Evolutionary conservation across 2,113 vertebrate species (phyloP).

Genomic region (Chionodraco myersi): DNA sequence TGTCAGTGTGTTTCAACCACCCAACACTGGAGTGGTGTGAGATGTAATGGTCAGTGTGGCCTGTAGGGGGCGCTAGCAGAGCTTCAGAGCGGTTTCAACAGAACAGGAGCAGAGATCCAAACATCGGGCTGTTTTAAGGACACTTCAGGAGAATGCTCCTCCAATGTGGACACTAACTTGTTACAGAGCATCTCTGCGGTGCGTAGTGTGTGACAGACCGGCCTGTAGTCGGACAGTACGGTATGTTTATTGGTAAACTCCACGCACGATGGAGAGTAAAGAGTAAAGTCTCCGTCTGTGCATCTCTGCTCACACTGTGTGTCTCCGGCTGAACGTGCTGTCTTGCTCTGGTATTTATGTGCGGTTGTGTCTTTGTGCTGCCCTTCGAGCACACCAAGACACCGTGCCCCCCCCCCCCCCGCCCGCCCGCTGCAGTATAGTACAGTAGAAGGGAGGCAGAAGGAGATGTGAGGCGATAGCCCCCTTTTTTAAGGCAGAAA

Average conservation of each 20-base stretch:
- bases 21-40: neutral
- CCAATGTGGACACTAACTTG: neutral
- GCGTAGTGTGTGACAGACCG: neutral
- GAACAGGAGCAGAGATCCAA: neutral
- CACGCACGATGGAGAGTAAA: neutral
- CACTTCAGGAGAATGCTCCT: neutral
- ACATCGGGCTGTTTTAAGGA: neutral
- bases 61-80: slow-evolving; percentile 50
- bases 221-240: neutral
- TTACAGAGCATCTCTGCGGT: neutral
- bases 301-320: slow-evolving; percentile 9
- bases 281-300: neutral
- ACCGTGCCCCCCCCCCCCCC: slow-evolving; percentile 58
- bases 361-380: slow-evolving; percentile 50
- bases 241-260: neutral
- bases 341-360: slow-evolving; percentile 56
- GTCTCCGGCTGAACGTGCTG: slow-evolving; percentile 32
- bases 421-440: slow-evolving; percentile 78
- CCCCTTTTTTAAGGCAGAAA: slow-evolving; percentile 87
- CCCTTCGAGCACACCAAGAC: slow-evolving; percentile 58
- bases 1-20: neutral
- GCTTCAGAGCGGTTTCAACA: slow-evolving; percentile 7
- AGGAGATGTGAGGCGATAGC: slow-evolving; percentile 90
- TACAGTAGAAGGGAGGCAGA: slow-evolving; percentile 83
- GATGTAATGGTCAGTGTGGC: slow-evolving; percentile 5